Conservation (phyloP, 2,888 invertebrate genomes). For the Nesidiocoris tenuis region DNA sequence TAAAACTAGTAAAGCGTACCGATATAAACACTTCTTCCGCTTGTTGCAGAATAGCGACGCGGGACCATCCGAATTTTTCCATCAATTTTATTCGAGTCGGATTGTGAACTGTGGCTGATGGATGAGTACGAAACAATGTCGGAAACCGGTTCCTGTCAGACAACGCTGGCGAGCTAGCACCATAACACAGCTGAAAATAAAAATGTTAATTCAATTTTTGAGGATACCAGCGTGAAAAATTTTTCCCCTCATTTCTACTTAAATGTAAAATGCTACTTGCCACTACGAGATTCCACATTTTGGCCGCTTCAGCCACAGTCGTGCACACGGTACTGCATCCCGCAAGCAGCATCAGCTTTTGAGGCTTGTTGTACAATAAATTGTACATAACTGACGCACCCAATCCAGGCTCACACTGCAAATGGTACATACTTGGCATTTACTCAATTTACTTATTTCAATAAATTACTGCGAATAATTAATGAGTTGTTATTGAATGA, state of each 20-base stretch:
- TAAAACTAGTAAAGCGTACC: too few species aligned
- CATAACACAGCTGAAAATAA: constrained; percentile 88
- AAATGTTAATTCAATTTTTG: too few species aligned
- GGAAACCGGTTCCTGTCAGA: constrained; percentile 96
- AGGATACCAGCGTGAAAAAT: neutral
- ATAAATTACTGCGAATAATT: too few species aligned
- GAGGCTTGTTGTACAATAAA: constrained; percentile 91
- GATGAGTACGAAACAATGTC: constrained; percentile 97
- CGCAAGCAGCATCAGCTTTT: constrained; percentile 88
- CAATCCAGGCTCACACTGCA: constrained; percentile 95
- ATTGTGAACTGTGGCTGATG: constrained; percentile 98
- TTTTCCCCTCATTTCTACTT: neutral
- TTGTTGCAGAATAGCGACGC: constrained; percentile 95
- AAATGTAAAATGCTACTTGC: constrained; percentile 68
- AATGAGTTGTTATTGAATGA: neutral
- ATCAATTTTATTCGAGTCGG: constrained; percentile 94
- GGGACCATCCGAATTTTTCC: constrained; percentile 96
- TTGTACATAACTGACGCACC: constrained; percentile 99
- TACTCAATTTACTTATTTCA: too few species aligned
- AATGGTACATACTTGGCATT: constrained; percentile 50
- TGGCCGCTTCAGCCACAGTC: constrained; percentile 97
- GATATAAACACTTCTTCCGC: constrained; percentile 97
- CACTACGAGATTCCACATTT: constrained; percentile 99
- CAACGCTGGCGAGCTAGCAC: constrained; percentile 96
- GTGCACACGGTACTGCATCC: constrained; percentile 99